Percentiles rank a stretch among this genome's conserved stretches.
These are phyloP conservation scores for Orthonyx spaldingii DNA, from an alignment of 2,113 vertebrate species.

Conservation along the genomic window DNA sequence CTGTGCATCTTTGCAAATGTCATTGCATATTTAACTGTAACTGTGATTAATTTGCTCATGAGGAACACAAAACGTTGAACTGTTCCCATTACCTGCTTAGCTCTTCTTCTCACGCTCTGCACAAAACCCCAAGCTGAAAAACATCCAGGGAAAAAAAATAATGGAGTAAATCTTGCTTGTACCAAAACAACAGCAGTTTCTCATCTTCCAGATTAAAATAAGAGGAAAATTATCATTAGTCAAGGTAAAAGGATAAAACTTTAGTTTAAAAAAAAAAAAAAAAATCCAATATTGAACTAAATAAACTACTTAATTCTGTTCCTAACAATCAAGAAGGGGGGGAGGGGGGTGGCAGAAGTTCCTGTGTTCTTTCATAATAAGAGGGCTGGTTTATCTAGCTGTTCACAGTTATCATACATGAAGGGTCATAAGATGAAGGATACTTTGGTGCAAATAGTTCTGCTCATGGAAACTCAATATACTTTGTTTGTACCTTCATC, in stretches of 20 bases:
- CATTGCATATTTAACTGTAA: slow-evolving; percentile 17
- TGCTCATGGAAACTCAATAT: background rate
- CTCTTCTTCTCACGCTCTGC: background rate
- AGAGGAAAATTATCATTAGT: background rate
- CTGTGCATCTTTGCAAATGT: slow-evolving; percentile 12
- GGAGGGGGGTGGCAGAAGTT: rapidly evolving
- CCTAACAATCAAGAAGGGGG: rapidly evolving
- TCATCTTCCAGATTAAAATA: background rate
- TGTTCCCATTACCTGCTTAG: background rate
- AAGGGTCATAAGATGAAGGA: background rate
- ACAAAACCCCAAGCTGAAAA: background rate
- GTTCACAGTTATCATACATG: background rate
- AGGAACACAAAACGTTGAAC: background rate
- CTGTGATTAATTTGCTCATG: slow-evolving; percentile 16
- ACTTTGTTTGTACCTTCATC: background rate
- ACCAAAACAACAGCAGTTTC: background rate
- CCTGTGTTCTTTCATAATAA: background rate
- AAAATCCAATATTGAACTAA: background rate
- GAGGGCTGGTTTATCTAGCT: background rate
- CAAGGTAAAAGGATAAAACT: background rate
- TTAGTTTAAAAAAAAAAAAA: background rate
- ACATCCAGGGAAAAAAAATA: background rate
- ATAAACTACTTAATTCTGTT: background rate
- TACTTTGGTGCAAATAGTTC: background rate
- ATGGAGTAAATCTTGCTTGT: background rate